A percentile compares a stretch with the other conserved stretches of the same genome.
phyloP scores from a whole-genome alignment of 2,797 vertebrate species.

The Muscicapa comitata region DNA sequence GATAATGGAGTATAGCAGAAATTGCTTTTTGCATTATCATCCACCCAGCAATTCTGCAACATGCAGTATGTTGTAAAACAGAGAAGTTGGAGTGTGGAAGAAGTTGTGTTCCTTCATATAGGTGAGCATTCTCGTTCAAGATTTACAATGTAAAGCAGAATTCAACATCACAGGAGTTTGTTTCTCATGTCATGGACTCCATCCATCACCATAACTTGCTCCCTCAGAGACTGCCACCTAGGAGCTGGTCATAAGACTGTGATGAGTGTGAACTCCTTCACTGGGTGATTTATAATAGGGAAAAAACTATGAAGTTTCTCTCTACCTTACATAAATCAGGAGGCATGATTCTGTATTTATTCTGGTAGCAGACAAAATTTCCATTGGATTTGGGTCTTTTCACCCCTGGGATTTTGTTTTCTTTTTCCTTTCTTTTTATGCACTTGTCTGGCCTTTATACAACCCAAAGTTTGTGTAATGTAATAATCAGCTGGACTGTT shows the following conservation, averaged over 20 bases:
- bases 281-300: background rate
- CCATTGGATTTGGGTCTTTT: background rate
- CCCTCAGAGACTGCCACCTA: background rate
- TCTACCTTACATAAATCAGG: fast-evolving
- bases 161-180: background rate
- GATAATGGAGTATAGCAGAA: background rate
- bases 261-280: background rate
- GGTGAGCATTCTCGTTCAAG: background rate
- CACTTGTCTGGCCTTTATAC: background rate
- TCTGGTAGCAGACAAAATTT: background rate
- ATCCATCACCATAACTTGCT: background rate
- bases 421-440: background rate
- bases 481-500: background rate
- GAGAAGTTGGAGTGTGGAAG: background rate
- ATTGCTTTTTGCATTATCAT: background rate
- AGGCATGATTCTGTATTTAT: background rate
- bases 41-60: background rate
- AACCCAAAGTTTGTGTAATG: background rate
- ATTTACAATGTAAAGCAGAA: background rate
- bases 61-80: background rate
- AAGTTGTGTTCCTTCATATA: background rate
- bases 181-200: background rate
- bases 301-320: background rate
- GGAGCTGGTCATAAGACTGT: background rate
- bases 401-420: background rate